These are phyloP conservation scores for Dioctria rufipes DNA, from an alignment of 2,888 invertebrate genomes.

Conservation along the genomic window DNA sequence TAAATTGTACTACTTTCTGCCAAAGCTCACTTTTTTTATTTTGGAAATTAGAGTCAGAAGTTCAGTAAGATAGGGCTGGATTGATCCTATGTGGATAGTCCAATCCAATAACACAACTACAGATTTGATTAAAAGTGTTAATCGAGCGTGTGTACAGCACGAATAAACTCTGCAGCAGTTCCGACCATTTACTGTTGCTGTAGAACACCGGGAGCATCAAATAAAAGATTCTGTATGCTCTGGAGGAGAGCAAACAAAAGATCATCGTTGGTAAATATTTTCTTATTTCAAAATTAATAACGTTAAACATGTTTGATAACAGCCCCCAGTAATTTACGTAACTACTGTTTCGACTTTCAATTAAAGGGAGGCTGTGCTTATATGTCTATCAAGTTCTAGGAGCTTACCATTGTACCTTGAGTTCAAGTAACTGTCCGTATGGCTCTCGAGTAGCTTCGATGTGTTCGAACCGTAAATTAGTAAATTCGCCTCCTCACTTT, in stretches of 20 bases:
- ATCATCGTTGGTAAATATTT: constrained; percentile 41
- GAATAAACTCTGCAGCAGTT: not conserved
- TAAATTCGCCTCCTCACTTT: constrained; percentile 64
- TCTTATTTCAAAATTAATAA: constrained; percentile 37
- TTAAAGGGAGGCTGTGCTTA: constrained; percentile 3
- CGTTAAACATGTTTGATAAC: constrained; percentile 12
- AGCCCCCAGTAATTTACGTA: not conserved
- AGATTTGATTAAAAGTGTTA: constrained; percentile 12
- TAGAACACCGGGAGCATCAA: constrained; percentile 4
- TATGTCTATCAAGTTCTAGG: constrained; percentile 57
- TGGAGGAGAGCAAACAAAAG: constrained; percentile 18
- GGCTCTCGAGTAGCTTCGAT: constrained; percentile 62
- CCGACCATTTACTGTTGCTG: not conserved
- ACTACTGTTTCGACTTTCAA: not conserved
- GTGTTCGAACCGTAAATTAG: constrained; percentile 64
- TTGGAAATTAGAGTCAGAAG: too few relatives aligned
- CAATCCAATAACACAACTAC: constrained; percentile 4
- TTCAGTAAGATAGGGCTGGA: too few relatives aligned
- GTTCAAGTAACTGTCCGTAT: constrained; percentile 69
- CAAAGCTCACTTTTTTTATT: too few relatives aligned
- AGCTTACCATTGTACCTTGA: constrained; percentile 71
- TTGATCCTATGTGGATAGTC: not conserved
- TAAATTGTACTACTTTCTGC: too few relatives aligned
- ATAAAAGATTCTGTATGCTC: constrained; percentile 18
- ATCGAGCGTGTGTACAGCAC: constrained; percentile 6